phyloP scores from a whole-genome alignment of 2,113 vertebrate genomes.

The Euleptes europaea region DNA sequence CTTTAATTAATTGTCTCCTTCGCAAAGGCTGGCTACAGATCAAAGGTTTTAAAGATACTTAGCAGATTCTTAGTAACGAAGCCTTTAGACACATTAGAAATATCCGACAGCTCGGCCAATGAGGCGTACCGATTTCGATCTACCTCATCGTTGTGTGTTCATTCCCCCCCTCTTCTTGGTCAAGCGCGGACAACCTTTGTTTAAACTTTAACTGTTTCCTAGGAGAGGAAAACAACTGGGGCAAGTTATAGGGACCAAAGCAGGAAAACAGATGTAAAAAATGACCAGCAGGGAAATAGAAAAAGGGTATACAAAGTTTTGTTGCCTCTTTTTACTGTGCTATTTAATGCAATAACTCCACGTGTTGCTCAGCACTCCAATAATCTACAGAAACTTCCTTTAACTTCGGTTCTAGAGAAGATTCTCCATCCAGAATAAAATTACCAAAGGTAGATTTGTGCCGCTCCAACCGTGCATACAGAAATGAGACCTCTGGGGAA shows the following conservation, averaged over 20 bases:
- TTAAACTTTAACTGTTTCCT: conserved; percentile 50
- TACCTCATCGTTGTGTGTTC: conserved; percentile 57
- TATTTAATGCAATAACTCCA: neutral
- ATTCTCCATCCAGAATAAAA: neutral
- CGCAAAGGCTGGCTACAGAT: conserved; percentile 75
- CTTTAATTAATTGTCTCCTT: conserved; percentile 81
- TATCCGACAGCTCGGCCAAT: conserved; percentile 64
- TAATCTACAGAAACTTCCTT: neutral
- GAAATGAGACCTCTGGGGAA: neutral
- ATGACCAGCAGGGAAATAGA: neutral
- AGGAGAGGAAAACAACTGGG: neutral
- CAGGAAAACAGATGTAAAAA: neutral
- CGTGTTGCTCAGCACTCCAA: accelerated
- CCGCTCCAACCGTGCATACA: neutral
- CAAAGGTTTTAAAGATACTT: conserved; percentile 75
- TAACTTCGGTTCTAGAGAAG: neutral
- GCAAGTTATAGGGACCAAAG: no score
- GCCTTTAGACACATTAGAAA: conserved; percentile 67
- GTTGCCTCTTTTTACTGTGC: no score
- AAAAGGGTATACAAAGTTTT: neutral
- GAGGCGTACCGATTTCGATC: conserved; percentile 67
- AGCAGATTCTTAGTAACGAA: conserved; percentile 71
- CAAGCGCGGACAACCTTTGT: conserved; percentile 46
- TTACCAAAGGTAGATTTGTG: neutral
- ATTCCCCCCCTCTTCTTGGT: conserved; percentile 60